phyloP scores from a whole-genome alignment of 2,113 vertebrate species.

The Hydrolagus affinis region DNA sequence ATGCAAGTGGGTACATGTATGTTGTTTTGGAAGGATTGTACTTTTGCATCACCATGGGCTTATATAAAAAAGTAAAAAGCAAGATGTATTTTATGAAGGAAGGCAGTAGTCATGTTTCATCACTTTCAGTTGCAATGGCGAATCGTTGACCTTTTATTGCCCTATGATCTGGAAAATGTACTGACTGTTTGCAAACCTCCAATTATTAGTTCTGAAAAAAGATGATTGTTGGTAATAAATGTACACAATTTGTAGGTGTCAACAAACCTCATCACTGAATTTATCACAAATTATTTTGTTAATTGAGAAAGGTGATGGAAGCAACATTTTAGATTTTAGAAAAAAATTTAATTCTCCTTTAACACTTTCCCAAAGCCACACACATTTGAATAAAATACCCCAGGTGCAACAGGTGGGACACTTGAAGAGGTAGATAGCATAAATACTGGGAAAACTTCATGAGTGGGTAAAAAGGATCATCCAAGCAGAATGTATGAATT shows the following conservation, averaged over 20 bases:
- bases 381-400: too few relatives aligned
- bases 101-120: background rate
- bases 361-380: too few relatives aligned
- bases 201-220: background rate
- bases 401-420: too few relatives aligned
- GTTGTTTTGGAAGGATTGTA: constrained; percentile 14
- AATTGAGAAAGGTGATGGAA: background rate
- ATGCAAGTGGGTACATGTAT: background rate
- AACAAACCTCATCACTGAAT: background rate
- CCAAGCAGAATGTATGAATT: too few relatives aligned
- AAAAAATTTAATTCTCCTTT: too few relatives aligned
- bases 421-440: too few relatives aligned
- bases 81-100: background rate
- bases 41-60: background rate
- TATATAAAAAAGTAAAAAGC: background rate
- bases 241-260: background rate
- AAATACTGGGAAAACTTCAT: too few relatives aligned
- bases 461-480: too few relatives aligned
- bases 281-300: background rate
- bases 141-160: background rate
- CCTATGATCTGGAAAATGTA: background rate
- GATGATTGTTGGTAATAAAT: too few relatives aligned
- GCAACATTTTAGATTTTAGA: background rate
- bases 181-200: background rate
- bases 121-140: background rate